Conservation (phyloP, 2,113 vertebrate genomes). For the Crotalus helleri region DNA sequence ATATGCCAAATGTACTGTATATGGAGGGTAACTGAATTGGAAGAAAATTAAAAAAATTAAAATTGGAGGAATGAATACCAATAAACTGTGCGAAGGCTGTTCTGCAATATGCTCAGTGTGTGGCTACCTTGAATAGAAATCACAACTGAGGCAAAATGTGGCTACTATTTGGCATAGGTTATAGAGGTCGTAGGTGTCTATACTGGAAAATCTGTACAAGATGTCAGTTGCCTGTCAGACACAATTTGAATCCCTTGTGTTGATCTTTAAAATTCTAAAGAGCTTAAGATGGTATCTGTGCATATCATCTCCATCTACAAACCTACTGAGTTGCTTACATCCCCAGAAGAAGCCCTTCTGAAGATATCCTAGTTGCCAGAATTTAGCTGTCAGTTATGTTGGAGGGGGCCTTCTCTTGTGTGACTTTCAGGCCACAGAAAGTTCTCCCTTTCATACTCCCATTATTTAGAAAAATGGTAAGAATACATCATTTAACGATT, state of each 20-base stretch:
- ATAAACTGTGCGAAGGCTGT: neutral
- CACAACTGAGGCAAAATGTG: neutral
- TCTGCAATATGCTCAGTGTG: neutral
- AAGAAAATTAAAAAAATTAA: neutral
- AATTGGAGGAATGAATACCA: neutral
- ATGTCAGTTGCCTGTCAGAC: neutral
- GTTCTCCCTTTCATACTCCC: neutral
- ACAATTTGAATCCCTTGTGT: neutral
- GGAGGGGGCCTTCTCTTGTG: neutral
- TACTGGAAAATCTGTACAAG: neutral
- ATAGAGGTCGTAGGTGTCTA: neutral
- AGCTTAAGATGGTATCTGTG: neutral
- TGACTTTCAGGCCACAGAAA: neutral
- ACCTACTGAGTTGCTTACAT: neutral
- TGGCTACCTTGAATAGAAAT: neutral
- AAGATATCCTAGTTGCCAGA: neutral
- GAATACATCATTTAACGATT: neutral
- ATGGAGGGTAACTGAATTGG: neutral
- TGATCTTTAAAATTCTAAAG: neutral
- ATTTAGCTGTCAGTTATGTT: neutral
- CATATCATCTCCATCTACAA: neutral
- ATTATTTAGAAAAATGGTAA: neutral
- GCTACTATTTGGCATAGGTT: neutral
- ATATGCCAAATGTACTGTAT: neutral
- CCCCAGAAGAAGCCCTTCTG: neutral